Evolutionary conservation across 2,113 vertebrate species (phyloP).

Genomic region (Heteronetta atricapilla): DNA sequence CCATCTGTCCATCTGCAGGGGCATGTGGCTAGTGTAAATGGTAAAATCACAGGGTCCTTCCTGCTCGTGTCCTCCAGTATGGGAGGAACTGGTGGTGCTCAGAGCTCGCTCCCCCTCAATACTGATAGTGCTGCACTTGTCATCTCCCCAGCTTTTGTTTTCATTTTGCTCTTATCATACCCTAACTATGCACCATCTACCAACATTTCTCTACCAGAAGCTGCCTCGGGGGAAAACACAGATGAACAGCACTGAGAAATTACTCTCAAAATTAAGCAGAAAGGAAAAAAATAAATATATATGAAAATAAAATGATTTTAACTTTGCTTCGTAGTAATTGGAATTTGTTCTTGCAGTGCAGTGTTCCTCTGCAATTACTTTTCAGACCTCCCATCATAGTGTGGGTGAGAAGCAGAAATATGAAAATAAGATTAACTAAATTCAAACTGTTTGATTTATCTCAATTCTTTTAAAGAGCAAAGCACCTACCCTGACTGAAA

Average conservation of each 20-base stretch:
- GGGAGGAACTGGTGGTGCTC: not conserved
- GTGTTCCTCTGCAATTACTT: not conserved
- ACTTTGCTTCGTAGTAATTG: slow-evolving; percentile 11
- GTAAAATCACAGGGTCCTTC: not conserved
- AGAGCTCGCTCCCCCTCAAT: not conserved
- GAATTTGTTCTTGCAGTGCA: not conserved
- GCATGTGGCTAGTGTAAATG: rapidly evolving
- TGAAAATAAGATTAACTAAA: slow-evolving; percentile 53
- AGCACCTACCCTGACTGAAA: not conserved
- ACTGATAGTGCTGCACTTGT: not conserved
- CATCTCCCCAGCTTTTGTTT: not conserved
- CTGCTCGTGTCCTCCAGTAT: not conserved
- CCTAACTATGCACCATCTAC: not conserved
- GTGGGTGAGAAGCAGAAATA: slow-evolving; percentile 47
- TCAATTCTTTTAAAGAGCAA: not conserved
- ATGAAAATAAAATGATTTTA: not conserved
- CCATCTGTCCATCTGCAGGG: rapidly evolving
- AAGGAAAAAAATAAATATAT: not conserved
- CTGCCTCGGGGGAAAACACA: slow-evolving; percentile 6
- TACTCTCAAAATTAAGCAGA: not conserved
- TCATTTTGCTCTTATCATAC: not conserved
- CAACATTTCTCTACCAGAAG: not conserved
- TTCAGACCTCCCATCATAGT: slow-evolving; percentile 3
- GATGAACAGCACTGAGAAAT: not conserved
- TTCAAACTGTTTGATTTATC: slow-evolving; percentile 46